phyloP scores from a whole-genome alignment of 2,797 vertebrate species.

The Characodon lateralis region DNA sequence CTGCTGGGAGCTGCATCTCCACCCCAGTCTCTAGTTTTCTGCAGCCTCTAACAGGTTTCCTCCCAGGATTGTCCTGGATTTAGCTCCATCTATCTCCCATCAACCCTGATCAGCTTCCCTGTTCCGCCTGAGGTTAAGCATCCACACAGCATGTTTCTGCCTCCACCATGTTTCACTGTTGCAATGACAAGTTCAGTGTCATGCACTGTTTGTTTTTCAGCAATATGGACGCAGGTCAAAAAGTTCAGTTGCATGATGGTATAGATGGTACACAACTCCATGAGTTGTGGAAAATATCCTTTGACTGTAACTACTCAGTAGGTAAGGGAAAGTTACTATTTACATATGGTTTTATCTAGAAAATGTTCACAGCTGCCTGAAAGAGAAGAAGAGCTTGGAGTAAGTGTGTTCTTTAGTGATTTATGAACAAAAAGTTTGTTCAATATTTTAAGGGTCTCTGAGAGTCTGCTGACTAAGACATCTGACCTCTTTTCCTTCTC shows the following conservation, averaged over 20 bases:
- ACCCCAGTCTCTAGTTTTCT: neutral
- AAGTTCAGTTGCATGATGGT: too few species aligned
- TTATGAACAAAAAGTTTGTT: neutral
- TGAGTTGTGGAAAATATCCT: too few species aligned
- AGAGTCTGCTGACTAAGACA: constrained; percentile 5
- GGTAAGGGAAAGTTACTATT: neutral
- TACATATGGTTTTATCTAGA: neutral
- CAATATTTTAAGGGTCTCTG: neutral
- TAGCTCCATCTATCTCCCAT: neutral
- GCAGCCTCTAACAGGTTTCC: too few species aligned
- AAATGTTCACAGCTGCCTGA: neutral
- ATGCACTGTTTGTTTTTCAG: too few species aligned
- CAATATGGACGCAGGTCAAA: too few species aligned
- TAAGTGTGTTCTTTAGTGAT: neutral
- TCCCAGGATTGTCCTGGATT: too few species aligned
- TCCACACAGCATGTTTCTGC: neutral
- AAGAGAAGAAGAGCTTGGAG: neutral
- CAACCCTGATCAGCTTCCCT: neutral
- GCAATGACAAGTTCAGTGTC: neutral
- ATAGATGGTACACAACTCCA: too few species aligned
- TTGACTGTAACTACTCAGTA: too few species aligned
- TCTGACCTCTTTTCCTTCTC: neutral
- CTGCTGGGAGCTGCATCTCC: neutral
- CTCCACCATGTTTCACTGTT: neutral
- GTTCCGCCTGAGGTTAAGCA: neutral